Conservation (phyloP, 2,888 invertebrate species). For the Eudasyphora cyanicolor region DNA sequence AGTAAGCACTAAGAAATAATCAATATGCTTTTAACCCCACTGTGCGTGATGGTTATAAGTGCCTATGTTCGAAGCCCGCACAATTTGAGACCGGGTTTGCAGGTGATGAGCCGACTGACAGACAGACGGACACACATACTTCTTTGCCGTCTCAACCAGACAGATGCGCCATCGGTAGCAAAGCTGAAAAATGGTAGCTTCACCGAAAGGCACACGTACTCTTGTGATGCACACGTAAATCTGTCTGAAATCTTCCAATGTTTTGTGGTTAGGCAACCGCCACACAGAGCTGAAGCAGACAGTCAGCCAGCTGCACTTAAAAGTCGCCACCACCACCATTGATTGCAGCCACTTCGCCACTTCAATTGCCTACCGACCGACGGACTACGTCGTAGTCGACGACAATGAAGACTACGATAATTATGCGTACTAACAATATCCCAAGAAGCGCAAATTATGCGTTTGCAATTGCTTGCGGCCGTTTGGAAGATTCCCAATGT, state of each 20-base stretch:
- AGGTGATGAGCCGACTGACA: background rate
- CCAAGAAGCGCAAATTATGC: constrained; percentile 18
- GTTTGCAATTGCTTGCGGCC: constrained; percentile 30
- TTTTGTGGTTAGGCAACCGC: background rate
- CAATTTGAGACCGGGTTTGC: background rate
- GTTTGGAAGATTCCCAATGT: background rate
- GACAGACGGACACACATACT: too few species aligned
- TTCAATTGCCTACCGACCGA: constrained; percentile 27
- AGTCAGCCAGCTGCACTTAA: constrained; percentile 60
- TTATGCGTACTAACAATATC: constrained; percentile 51
- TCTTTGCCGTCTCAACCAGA: background rate
- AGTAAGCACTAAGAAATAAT: too few species aligned
- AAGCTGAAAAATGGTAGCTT: background rate
- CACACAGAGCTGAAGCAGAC: too few species aligned
- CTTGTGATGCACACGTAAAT: background rate
- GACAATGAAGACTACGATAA: constrained; percentile 32
- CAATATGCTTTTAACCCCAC: background rate
- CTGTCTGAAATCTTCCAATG: background rate
- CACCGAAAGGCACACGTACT: background rate
- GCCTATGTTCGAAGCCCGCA: background rate
- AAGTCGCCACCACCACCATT: constrained; percentile 42
- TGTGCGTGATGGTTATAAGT: background rate
- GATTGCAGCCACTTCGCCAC: constrained; percentile 41
- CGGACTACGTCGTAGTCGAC: too few species aligned
- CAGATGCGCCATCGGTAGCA: constrained; percentile 2